These are phyloP conservation scores for Motacilla alba DNA, from an alignment of 2,113 vertebrate species.

Conservation along the genomic window DNA sequence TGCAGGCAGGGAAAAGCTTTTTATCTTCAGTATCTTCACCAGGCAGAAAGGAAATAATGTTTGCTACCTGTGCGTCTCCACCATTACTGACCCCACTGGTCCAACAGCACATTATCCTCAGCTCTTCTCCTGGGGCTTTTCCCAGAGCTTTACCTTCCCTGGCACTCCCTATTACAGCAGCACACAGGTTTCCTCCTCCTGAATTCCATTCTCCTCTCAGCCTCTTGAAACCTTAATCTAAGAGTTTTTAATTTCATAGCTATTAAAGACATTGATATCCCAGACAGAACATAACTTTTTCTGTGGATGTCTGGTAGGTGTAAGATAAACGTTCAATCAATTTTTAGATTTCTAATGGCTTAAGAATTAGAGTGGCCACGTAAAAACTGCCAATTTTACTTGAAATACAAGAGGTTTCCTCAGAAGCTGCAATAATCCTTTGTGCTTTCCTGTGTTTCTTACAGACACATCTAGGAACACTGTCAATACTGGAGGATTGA, in stretches of 20 bases:
- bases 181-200: background rate
- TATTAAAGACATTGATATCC: background rate
- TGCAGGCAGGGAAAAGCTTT: background rate
- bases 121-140: background rate
- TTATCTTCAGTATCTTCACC: background rate
- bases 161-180: background rate
- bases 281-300: background rate
- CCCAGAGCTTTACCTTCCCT: background rate
- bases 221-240: background rate
- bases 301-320: background rate
- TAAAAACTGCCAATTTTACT: slow-evolving; percentile 32
- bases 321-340: slow-evolving; percentile 22
- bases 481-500: background rate
- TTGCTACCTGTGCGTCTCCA: background rate
- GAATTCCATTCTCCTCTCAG: background rate
- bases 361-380: slow-evolving; percentile 24
- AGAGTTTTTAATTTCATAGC: background rate
- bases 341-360: slow-evolving; percentile 45
- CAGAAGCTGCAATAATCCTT: slow-evolving; percentile 9
- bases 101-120: background rate
- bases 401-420: slow-evolving; percentile 12
- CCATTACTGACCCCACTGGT: background rate
- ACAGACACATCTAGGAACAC: background rate
- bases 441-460: background rate
- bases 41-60: background rate